phyloP scores from a whole-genome alignment of 2,888 invertebrate species.

The Troides oblongomaculatus region DNA sequence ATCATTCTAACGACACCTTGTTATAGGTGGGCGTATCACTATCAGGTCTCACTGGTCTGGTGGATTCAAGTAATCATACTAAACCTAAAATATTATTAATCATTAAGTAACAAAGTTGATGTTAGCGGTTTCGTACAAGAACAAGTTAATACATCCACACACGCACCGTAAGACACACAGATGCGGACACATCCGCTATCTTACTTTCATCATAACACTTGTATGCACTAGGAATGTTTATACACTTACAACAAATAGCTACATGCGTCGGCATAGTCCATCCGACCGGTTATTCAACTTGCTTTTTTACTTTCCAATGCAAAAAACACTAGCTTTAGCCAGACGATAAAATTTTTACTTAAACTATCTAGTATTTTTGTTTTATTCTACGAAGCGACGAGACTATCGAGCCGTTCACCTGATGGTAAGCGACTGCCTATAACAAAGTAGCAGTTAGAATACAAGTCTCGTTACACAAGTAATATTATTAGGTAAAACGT shows the following conservation, averaged over 20 bases:
- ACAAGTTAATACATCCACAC: not conserved
- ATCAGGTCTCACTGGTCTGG: no score
- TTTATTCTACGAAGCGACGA: not conserved
- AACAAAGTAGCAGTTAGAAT: no score
- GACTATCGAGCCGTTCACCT: no score
- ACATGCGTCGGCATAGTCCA: slow-evolving; percentile 11
- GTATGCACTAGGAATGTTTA: slow-evolving; percentile 18
- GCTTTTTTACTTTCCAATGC: slow-evolving; percentile 6
- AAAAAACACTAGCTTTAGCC: slow-evolving; percentile 6
- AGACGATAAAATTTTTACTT: slow-evolving; percentile 1
- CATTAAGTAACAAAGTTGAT: no score
- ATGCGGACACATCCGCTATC: slow-evolving; percentile 14
- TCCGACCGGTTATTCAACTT: slow-evolving; percentile 29
- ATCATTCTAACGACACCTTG: no score
- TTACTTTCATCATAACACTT: slow-evolving; percentile 19
- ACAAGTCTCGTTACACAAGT: no score
- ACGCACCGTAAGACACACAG: not conserved
- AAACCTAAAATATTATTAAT: no score
- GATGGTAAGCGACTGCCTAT: no score
- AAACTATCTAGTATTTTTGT: not conserved
- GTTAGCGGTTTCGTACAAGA: not conserved
- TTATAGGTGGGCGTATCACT: no score
- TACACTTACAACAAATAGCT: slow-evolving; percentile 11
- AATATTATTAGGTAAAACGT: no score
- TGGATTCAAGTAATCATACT: no score